Conservation (phyloP, 2,113 vertebrate genomes). For the Meles meles region DNA sequence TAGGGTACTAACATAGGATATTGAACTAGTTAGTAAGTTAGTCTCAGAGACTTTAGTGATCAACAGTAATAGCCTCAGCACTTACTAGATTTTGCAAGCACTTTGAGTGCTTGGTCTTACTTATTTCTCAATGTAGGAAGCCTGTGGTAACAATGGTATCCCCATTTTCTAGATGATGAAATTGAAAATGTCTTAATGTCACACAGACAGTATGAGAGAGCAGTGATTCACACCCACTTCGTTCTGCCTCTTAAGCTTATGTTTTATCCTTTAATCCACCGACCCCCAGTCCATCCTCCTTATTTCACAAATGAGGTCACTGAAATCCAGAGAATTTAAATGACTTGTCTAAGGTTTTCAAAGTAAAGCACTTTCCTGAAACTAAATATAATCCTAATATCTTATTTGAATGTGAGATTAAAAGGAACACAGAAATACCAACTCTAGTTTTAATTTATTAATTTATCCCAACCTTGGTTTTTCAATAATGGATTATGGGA, state of each 20-base stretch:
- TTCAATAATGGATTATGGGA: background rate
- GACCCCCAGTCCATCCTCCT: background rate
- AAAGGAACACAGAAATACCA: background rate
- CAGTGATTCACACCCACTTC: background rate
- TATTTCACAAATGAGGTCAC: background rate
- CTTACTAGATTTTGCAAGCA: background rate
- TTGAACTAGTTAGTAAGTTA: background rate
- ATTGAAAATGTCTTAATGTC: background rate
- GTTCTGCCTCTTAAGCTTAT: background rate
- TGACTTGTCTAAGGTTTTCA: background rate
- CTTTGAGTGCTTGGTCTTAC: background rate
- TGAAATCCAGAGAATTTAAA: background rate
- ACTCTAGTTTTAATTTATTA: background rate
- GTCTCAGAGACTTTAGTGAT: background rate
- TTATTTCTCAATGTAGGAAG: background rate
- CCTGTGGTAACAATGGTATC: background rate
- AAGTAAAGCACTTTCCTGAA: background rate
- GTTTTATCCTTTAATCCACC: background rate
- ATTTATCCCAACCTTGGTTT: background rate
- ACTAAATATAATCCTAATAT: background rate
- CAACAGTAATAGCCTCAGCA: background rate
- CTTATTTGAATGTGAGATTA: conserved; percentile 8
- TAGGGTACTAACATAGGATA: background rate
- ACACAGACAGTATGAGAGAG: background rate
- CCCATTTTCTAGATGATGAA: background rate